Percentiles rank a stretch among this genome's conserved stretches.
phyloP scores from a whole-genome alignment of 2,113 vertebrate species.

The Aldabrachelys gigantea region DNA sequence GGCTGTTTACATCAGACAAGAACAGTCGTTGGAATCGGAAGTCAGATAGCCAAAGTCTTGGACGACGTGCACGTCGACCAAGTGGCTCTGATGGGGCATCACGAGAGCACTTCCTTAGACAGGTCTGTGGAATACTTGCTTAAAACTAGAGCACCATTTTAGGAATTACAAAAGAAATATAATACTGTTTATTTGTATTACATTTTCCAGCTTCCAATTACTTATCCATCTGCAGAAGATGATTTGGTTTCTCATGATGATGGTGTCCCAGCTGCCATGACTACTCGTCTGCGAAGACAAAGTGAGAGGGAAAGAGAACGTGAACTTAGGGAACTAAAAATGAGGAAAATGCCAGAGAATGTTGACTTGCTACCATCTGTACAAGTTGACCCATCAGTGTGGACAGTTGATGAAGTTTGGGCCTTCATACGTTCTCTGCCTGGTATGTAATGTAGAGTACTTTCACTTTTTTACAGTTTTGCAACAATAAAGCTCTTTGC shows the following conservation, averaged over 20 bases:
- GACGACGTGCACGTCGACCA: slow-evolving; percentile 87
- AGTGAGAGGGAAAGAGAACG: slow-evolving; percentile 82
- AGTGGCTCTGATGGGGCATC: slow-evolving; percentile 82
- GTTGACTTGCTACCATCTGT: slow-evolving; percentile 81
- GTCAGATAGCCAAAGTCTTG: slow-evolving; percentile 80
- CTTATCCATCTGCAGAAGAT: slow-evolving; percentile 85
- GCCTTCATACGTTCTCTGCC: slow-evolving; percentile 94
- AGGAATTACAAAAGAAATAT: slow-evolving; percentile 72
- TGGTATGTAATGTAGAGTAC: slow-evolving; percentile 78
- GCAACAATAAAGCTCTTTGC: neutral
- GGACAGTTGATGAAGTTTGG: slow-evolving; percentile 97
- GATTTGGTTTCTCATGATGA: slow-evolving; percentile 83
- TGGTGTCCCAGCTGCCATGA: slow-evolving; percentile 84
- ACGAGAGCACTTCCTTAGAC: slow-evolving; percentile 87
- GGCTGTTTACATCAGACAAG: slow-evolving; percentile 80
- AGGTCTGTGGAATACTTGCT: slow-evolving; percentile 86
- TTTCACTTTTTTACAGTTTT: neutral
- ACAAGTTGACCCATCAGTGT: slow-evolving; percentile 87
- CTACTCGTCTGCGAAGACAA: slow-evolving; percentile 87
- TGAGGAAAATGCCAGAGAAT: slow-evolving; percentile 83
- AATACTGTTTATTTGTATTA: slow-evolving; percentile 79
- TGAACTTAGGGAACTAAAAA: slow-evolving; percentile 82
- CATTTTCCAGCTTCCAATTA: slow-evolving; percentile 84
- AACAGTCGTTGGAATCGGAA: slow-evolving; percentile 86
- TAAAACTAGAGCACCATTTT: slow-evolving; percentile 67